Evolutionary conservation across 92 coral and sea anemone species (phyloP).

Genomic region (Paramuricea clavata): DNA sequence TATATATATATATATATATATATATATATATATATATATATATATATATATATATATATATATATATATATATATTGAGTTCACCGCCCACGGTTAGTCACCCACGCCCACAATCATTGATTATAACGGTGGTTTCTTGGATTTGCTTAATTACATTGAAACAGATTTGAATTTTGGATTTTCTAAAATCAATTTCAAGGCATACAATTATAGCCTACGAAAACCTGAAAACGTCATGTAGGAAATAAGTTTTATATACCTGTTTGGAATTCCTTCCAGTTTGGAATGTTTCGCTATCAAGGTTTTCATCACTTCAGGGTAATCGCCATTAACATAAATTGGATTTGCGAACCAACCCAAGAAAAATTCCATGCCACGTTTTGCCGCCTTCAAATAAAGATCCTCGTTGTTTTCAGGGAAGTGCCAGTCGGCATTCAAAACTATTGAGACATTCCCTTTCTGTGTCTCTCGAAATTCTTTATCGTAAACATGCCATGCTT

Average conservation of each 20-base stretch:
- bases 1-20: too few species aligned
- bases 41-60: too few species aligned
- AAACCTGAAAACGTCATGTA: too few species aligned
- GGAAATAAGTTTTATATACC: conserved; percentile 41
- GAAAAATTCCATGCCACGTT: conserved; percentile 53
- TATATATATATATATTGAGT: too few species aligned
- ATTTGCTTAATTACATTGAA: too few species aligned
- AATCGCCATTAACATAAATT: conserved; percentile 57
- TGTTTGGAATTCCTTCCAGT: conserved; percentile 37
- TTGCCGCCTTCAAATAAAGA: conserved; percentile 31
- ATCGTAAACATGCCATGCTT: conserved; percentile 59
- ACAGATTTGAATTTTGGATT: too few species aligned
- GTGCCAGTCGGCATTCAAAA: conserved; percentile 47
- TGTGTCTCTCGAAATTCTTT: conserved; percentile 36
- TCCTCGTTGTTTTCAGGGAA: conserved; percentile 39
- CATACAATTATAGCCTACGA: too few species aligned
- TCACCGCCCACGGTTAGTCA: too few species aligned
- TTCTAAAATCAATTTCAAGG: too few species aligned
- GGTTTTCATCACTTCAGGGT: conserved; percentile 51
- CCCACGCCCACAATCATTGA: too few species aligned
- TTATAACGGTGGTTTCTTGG: too few species aligned
- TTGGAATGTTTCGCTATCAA: conserved; percentile 33
- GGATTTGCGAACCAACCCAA: conserved; percentile 64
- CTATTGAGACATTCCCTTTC: conserved; percentile 54
- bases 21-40: too few species aligned